These are phyloP conservation scores for Sebastes vulpes DNA, from an alignment of 2,797 vertebrate species.

Conservation along the genomic window DNA sequence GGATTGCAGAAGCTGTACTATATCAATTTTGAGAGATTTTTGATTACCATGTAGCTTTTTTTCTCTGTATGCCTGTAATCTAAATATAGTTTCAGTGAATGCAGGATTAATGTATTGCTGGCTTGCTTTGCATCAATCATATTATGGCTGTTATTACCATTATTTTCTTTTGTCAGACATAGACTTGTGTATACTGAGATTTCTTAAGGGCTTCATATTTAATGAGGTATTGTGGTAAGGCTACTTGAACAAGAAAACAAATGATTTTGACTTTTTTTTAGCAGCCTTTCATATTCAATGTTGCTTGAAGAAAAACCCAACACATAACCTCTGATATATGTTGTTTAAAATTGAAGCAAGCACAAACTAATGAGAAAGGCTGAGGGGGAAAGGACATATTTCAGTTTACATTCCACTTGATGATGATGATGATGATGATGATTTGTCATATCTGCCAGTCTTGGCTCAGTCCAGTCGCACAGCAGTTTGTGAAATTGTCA, in stretches of 20 bases:
- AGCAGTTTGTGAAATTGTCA: no score
- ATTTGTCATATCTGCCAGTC: not conserved
- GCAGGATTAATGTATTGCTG: not conserved
- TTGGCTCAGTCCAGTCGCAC: not conserved
- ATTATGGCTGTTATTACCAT: not conserved
- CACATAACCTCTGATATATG: not conserved
- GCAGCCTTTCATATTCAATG: not conserved
- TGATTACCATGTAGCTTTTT: not conserved
- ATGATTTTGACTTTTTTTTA: slow-evolving; percentile 6
- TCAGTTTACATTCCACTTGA: not conserved
- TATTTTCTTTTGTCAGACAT: not conserved
- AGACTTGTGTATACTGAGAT: not conserved
- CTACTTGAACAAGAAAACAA: not conserved
- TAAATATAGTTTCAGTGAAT: not conserved
- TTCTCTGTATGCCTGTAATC: not conserved
- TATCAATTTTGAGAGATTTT: not conserved
- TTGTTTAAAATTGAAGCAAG: not conserved
- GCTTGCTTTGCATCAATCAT: not conserved
- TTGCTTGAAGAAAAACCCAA: not conserved
- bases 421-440: not conserved
- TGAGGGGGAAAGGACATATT: not conserved
- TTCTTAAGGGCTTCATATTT: not conserved
- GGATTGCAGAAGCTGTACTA: not conserved
- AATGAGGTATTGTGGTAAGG: slow-evolving; percentile 3
- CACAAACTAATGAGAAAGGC: no score